These are phyloP conservation scores for Papilio aristodemus DNA, from an alignment of 1,140 invertebrate species.

Conservation along the genomic window DNA sequence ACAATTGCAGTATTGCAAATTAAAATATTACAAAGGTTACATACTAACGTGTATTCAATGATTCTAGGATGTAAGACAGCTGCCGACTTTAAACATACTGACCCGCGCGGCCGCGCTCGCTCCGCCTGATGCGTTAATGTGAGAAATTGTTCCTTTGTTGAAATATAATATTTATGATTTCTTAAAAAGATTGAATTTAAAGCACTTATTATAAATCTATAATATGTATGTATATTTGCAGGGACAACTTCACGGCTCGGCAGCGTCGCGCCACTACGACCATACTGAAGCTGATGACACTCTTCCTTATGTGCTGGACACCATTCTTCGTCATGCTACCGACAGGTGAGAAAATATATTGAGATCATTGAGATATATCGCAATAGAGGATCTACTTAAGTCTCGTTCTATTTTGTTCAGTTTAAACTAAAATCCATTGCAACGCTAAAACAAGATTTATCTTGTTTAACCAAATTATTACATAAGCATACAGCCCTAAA, in stretches of 20 bases:
- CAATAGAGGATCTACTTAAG: no score
- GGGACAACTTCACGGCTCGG: conserved; percentile 51
- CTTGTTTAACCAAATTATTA: no score
- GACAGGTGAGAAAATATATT: conserved; percentile 74
- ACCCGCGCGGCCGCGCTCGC: not conserved
- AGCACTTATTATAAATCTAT: no score
- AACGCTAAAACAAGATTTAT: no score
- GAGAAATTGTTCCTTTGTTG: not conserved
- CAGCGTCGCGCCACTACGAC: conserved; percentile 86
- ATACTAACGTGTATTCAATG: not conserved
- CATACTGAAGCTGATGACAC: conserved; percentile 83
- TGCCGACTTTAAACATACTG: not conserved
- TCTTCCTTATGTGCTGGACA: conserved; percentile 87
- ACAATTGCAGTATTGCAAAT: no score
- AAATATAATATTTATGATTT: no score
- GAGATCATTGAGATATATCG: not conserved
- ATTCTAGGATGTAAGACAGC: not conserved
- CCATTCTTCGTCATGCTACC: conserved; percentile 86
- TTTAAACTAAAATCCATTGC: no score
- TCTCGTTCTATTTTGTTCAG: no score
- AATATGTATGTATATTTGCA: conserved; percentile 24
- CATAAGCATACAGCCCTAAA: no score
- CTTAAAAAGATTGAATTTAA: no score
- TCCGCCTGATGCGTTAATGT: not conserved
- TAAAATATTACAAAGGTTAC: no score